Evolutionary conservation across 2,797 vertebrate genomes (phyloP).

Genomic region (Perodicticus potto): DNA sequence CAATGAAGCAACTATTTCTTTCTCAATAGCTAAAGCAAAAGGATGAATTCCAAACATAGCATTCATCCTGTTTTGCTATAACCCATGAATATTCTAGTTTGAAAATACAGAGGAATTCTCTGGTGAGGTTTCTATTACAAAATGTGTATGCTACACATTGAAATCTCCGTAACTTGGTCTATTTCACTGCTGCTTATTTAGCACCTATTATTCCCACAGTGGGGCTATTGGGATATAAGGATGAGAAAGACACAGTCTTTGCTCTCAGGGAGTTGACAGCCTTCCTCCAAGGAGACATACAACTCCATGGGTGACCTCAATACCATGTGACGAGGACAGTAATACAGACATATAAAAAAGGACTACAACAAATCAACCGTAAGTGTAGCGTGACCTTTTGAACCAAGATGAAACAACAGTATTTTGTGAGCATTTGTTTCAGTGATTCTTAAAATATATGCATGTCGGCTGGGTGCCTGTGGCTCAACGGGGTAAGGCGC

Average conservation of each 20-base stretch:
- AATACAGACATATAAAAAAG: background rate
- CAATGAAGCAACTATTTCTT: constrained; percentile 49
- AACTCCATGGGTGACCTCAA: background rate
- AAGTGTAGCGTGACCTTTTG: background rate
- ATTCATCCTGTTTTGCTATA: background rate
- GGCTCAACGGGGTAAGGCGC: no score
- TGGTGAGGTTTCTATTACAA: background rate
- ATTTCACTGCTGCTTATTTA: background rate
- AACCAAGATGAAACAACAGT: background rate
- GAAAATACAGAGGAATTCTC: constrained; percentile 1
- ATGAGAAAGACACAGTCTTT: background rate
- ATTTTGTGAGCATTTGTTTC: background rate
- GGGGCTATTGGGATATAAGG: background rate
- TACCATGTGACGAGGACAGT: background rate
- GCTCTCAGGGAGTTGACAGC: background rate
- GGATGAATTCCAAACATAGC: constrained; percentile 32
- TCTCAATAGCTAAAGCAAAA: constrained; percentile 53
- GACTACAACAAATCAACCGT: background rate
- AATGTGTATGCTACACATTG: background rate
- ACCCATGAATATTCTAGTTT: constrained; percentile 21
- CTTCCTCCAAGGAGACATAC: background rate
- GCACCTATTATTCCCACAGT: background rate
- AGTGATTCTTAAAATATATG: background rate
- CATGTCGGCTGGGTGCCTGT: no score
- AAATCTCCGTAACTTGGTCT: constrained; percentile 15